Evolutionary conservation across 2,113 vertebrate genomes (phyloP).

Genomic region (Apus apus): DNA sequence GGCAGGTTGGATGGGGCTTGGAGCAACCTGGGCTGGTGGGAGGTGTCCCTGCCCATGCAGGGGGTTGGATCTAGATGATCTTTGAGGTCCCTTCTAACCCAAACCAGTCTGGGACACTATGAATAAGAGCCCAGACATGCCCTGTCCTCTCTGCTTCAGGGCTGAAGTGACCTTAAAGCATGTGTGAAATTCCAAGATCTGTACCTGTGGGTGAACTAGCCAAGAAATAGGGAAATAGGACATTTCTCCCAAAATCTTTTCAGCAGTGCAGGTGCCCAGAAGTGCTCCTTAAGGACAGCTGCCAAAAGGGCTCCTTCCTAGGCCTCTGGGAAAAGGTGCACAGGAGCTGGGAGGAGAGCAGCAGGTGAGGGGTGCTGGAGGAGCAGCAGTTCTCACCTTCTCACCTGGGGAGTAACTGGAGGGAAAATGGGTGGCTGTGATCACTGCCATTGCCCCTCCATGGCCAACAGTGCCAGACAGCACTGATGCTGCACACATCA

Average conservation of each 20-base stretch:
- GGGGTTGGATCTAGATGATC: too few species aligned
- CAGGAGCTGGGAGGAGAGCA: not conserved
- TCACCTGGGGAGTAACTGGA: not conserved
- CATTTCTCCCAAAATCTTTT: not conserved
- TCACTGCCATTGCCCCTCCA: not conserved
- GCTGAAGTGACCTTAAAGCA: not conserved
- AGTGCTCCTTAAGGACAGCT: not conserved
- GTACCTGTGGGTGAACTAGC: not conserved
- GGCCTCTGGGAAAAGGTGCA: not conserved
- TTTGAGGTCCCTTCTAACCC: too few species aligned
- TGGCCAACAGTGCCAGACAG: not conserved
- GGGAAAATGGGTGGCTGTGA: not conserved
- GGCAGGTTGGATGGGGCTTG: too few species aligned
- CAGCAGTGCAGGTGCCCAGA: fast-evolving
- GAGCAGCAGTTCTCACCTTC: not conserved
- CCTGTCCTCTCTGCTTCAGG: not conserved
- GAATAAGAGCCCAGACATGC: not conserved
- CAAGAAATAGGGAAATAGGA: not conserved
- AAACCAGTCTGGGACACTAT: too few species aligned
- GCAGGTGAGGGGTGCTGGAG: not conserved
- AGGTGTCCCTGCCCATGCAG: too few species aligned
- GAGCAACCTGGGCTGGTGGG: too few species aligned
- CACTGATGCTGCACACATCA: too few species aligned
- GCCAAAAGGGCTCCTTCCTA: not conserved
- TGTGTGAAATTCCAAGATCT: not conserved